A percentile compares a stretch with the other conserved stretches of the same genome.
Conservation (phyloP, 2,797 vertebrate species). For the Gila robusta region DNA sequence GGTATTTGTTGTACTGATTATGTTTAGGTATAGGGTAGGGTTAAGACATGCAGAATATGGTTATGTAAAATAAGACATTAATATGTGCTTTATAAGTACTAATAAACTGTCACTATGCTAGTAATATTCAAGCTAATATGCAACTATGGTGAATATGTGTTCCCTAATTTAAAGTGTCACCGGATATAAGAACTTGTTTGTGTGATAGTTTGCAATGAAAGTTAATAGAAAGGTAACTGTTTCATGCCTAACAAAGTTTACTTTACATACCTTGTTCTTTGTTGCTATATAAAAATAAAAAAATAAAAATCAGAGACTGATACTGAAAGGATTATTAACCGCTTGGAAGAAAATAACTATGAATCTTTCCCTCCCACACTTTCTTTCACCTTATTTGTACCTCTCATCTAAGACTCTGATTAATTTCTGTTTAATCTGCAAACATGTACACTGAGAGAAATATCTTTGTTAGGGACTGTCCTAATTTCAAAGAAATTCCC, state of each 20-base stretch:
- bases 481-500: neutral
- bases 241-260: neutral
- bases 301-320: neutral
- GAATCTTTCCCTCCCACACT: constrained; percentile 48
- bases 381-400: constrained; percentile 9
- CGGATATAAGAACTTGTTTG: too few species aligned
- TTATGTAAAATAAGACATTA: neutral
- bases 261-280: neutral
- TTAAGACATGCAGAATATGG: neutral
- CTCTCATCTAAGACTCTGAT: constrained; percentile 56
- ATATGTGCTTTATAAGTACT: neutral
- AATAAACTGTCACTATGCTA: neutral
- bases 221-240: neutral
- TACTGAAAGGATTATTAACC: neutral
- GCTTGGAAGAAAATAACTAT: constrained; percentile 5
- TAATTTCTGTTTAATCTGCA: constrained; percentile 37
- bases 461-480: too few species aligned
- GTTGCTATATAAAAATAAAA: neutral
- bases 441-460: constrained; percentile 54
- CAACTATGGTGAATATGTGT: neutral
- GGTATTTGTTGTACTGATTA: neutral
- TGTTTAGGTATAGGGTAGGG: neutral
- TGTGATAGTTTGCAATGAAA: neutral
- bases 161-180: neutral
- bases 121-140: neutral